Evolutionary conservation across 2,888 invertebrate genomes (phyloP), one percentile per base, ranked within the genome.

Genomic region (Drosophila robusta): DNA sequence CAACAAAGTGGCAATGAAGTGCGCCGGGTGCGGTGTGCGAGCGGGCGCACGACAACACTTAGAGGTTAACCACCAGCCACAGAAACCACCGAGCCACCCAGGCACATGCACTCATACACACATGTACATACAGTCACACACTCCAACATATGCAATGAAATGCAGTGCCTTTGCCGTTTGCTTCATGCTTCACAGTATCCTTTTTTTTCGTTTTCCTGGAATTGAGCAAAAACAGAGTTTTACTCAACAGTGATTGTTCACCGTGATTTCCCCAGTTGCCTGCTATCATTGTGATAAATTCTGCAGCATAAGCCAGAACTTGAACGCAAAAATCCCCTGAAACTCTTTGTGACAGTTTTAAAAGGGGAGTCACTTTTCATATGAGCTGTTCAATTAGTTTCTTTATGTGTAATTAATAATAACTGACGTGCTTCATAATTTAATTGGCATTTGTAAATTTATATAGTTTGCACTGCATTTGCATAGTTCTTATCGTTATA

Each of bases 21-120:
- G 75, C 29, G 51, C 70, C 57, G 54, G 36, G 50, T 44, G 45
- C 42, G 55, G 45, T n/a, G 63, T 18, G 32, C 11, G 22, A 22
- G 47, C 50, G 46, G 68, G 57, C 45, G 55, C 70, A 66, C 72
- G 64, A 82, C 83, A 81, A 85, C 83, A 85, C 83, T 83, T 83
- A 77, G 71, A 57, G 83, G 83, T 82, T 85, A 87, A 83, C 87
- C 83, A 60, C 47, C 64, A 69, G 61, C 87, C 84, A 18, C 78
- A 65, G 50, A 47, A 72, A 63, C 62, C 68, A 73, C 74, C 50
- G 29, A 51, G 16, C 68, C 64, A 39, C 47, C 58, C 70, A 49
- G 26, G 42, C 26, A 12, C 47, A 50, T 34, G 47, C 38, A 49
- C 44, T 34, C 18, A 7, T 22, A 42, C 42, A 52, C 32, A 56